These are phyloP conservation scores for Elgaria multicarinata DNA, from an alignment of 2,113 vertebrate genomes.

Conservation along the genomic window DNA sequence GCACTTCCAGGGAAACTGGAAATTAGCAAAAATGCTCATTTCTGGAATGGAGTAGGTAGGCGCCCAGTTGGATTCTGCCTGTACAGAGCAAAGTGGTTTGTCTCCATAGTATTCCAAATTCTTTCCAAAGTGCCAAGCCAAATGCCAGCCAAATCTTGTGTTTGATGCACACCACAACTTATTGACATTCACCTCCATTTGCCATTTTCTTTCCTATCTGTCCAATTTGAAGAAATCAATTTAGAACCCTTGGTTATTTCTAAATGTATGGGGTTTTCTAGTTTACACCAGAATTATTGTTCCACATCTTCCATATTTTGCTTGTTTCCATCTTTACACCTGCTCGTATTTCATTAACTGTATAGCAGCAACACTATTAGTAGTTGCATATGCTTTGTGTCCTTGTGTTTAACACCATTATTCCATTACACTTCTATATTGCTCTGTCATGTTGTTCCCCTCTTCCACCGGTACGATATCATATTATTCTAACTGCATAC, in stretches of 20 bases:
- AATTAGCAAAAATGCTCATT: too few species aligned
- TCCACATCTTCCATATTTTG: background rate
- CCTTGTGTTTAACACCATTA: background rate
- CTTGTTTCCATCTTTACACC: background rate
- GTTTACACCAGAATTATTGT: background rate
- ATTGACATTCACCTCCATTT: background rate
- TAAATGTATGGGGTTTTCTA: constrained; percentile 4
- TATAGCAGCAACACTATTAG: background rate
- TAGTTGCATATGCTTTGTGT: background rate
- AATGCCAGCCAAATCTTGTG: background rate
- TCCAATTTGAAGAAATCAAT: background rate
- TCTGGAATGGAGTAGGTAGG: too few species aligned
- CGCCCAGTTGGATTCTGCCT: too few species aligned
- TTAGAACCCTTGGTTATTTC: background rate
- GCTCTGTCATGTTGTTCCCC: constrained; percentile 3
- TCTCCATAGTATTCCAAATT: too few species aligned
- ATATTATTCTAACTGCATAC: constrained; percentile 63
- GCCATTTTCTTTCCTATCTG: background rate
- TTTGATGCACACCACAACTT: background rate
- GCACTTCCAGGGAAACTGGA: too few species aligned
- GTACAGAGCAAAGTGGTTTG: too few species aligned
- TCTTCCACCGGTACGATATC: constrained; percentile 41
- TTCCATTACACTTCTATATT: background rate
- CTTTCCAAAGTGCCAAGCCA: too few species aligned
- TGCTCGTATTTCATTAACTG: background rate